Conservation (phyloP, 2,888 invertebrate genomes). For the Nemoura dubitans region DNA sequence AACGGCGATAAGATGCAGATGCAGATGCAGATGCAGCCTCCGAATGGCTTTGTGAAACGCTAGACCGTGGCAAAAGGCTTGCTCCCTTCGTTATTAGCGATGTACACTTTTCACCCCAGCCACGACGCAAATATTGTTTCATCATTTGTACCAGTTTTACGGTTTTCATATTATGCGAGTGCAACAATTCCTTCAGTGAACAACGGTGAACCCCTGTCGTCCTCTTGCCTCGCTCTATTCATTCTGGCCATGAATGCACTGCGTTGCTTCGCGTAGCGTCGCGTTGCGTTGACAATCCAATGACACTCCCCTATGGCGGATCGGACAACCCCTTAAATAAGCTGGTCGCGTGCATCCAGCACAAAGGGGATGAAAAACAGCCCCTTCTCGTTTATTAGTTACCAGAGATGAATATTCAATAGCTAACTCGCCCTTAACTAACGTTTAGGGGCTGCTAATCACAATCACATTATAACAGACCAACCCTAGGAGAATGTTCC, state of each 20-base stretch:
- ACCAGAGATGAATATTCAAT: conserved; percentile 35
- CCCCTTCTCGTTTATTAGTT: conserved; percentile 35
- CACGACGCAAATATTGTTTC: conserved; percentile 7
- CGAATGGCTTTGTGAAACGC: too few species aligned
- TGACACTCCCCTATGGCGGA: conserved; percentile 38
- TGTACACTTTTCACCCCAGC: neutral
- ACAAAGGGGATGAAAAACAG: conserved; percentile 20
- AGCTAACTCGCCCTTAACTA: conserved; percentile 30
- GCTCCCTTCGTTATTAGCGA: neutral
- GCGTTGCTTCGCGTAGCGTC: too few species aligned
- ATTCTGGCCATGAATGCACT: conserved; percentile 1
- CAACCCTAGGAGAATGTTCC: too few species aligned
- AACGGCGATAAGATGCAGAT: neutral
- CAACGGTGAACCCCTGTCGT: neutral
- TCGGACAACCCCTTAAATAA: conserved; percentile 44
- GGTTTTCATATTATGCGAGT: neutral
- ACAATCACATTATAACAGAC: conserved; percentile 12
- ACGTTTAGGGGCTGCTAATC: conserved; percentile 36
- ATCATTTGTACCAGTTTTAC: neutral
- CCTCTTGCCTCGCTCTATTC: neutral
- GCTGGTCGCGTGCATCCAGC: conserved; percentile 42
- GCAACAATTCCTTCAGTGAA: conserved; percentile 5
- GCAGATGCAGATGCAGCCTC: neutral
- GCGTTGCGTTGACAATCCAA: neutral
- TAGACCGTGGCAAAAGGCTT: neutral